Evolutionary conservation across 2,888 invertebrate genomes (phyloP), one percentile per base, ranked within the genome.

Genomic region (Drosophila planitibia): DNA sequence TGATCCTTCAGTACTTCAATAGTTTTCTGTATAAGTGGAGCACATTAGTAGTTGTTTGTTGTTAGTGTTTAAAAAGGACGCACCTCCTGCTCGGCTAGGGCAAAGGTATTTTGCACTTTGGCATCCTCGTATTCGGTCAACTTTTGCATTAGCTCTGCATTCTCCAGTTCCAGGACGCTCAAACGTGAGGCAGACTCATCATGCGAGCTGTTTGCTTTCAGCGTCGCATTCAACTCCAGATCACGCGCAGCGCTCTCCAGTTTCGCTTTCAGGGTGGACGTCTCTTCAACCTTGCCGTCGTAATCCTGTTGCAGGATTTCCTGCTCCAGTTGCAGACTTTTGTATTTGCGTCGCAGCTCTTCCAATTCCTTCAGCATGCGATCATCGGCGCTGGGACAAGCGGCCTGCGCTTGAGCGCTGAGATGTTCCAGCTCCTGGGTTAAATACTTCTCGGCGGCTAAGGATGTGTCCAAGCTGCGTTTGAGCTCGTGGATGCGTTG

Each of bases 401-500:
- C 51, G 28, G 30, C 33, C 41, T 69, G 70, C n/a, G 83, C 30
- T 54, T 88, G 82, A 0, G 55, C 60, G 0, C 76, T 79, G 1
- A 91, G 52, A 4, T 92, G 91, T 5, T 93, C 93, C 14, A 93
- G 77, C 62, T 93, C 93, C 41, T 93, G 91, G 0, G 90, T 76
- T 1, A 93, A 75, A 74, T 92, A 93, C 0, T 78, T 69, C 65
- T 93, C 92, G 0, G 92, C 91, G 0, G 93, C 91, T 12, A 77
- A 69, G 0, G 93, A 89, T 0, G 93, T 93, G 22, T 93, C 91
- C 55, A 93, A 72, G 64, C 79, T 92, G 10, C 93, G 86, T 67
- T 91, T 91, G 0, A 93, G 75, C 7, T 93, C 92, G 60, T 93
- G 82, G n/a, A 93, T 92, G 30, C 89, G 82, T 58, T 93, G 93